Conservation (phyloP, 2,797 vertebrate species). For the Coendou prehensilis region DNA sequence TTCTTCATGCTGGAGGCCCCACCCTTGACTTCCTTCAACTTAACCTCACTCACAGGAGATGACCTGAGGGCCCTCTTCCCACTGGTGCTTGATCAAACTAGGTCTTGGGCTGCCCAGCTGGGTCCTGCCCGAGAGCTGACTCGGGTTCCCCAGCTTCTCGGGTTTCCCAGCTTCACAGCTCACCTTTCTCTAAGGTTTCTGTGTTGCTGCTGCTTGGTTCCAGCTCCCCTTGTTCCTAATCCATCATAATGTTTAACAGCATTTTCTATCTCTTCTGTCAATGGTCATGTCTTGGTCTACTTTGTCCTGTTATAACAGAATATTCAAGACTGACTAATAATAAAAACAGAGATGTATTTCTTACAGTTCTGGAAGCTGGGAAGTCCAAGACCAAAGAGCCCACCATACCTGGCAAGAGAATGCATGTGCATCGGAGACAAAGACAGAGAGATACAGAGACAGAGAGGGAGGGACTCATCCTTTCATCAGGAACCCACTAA, state of each 20-base stretch:
- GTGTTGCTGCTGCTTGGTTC: not conserved
- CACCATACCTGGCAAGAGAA: not conserved
- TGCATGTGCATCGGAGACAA: not conserved
- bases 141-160: not conserved
- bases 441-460: not conserved
- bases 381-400: not conserved
- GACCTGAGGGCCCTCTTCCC: not conserved
- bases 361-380: not conserved
- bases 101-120: not conserved
- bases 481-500: not conserved
- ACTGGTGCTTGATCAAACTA: not conserved
- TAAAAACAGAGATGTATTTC: not conserved
- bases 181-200: not conserved
- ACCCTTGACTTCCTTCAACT: slow-evolving; percentile 59
- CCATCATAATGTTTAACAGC: not conserved
- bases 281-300: not conserved
- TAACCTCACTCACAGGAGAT: slow-evolving; percentile 18
- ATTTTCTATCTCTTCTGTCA: slow-evolving; percentile 5
- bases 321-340: not conserved
- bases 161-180: not conserved
- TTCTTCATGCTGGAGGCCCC: slow-evolving; percentile 31
- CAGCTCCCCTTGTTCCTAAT: not conserved
- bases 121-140: too few relatives aligned
- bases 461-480: not conserved
- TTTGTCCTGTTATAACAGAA: not conserved